phyloP scores from a whole-genome alignment of 1,140 invertebrate species.

The Drosophila biarmipes region DNA sequence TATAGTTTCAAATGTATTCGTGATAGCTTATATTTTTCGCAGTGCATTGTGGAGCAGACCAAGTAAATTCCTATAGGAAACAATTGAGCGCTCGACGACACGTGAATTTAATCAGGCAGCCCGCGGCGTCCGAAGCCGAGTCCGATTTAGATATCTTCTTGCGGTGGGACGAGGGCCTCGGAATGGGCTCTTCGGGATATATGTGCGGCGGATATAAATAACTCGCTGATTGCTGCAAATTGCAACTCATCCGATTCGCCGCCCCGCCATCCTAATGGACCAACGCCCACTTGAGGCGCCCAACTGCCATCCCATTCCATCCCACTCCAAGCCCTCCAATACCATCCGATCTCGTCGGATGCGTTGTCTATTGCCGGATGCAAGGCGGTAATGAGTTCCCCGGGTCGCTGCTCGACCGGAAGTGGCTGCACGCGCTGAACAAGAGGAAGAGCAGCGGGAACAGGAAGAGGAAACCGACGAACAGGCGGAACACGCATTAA shows the following conservation, averaged over 20 bases:
- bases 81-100: conserved; percentile 62
- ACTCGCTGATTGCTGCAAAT: conserved; percentile 58
- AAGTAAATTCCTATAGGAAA: conserved; percentile 71
- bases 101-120: conserved; percentile 81
- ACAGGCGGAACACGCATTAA: conserved; percentile 63
- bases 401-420: conserved; percentile 18
- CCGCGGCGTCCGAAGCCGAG: conserved; percentile 44
- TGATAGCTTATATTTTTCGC: not conserved
- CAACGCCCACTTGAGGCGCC: conserved; percentile 67
- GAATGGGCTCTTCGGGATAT: conserved; percentile 14
- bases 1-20: not conserved
- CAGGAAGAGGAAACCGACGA: not conserved
- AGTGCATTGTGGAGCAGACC: conserved; percentile 3
- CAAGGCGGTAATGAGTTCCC: conserved; percentile 50
- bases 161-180: not conserved
- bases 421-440: conserved; percentile 64
- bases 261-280: conserved; percentile 55
- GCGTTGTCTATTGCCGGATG: conserved; percentile 56
- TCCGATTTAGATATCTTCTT: not conserved
- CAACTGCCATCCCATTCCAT: not conserved
- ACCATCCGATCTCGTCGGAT: not conserved
- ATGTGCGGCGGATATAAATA: conserved; percentile 64
- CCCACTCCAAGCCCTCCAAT: no score
- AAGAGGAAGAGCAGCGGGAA: not conserved
- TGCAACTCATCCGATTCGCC: conserved; percentile 19